Base-by-base conservation (phyloP, 2,888 invertebrate genomes). In the Netelia fuscicornis region DNA sequence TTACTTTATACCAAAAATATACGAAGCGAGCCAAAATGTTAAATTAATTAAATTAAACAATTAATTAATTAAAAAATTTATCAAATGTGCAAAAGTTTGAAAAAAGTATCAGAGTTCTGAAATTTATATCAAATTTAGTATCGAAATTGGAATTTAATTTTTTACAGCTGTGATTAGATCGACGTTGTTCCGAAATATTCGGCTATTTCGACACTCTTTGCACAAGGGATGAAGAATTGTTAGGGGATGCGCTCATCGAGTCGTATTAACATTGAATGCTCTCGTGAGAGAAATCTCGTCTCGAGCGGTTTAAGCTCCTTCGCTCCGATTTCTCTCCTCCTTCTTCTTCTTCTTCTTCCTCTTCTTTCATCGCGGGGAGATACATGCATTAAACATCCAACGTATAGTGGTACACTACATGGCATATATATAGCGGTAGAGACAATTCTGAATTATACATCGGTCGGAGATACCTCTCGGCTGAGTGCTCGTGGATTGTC, bases 361-460 rank as follows among this genome's bases (percentile, higher is more conserved):
- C 62, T 58, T 65, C 42, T 65, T 58, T 17, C 67, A 71, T 81
- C 76, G 76, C 56, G 44, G 62, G 30, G 70, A 23, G 84, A 83
- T 83, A 86, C 91, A 92, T 93, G 92, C 92, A 93, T 93, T 92
- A 93, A 93, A 93, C 92, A 93, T 92, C 88, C 86, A 85, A 89
- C 87, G 90, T 90, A 90, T 89, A 90, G 89, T 87, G 87, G 9
- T 70, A 44, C 23, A 52, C 44, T 2, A 11, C 13, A 11, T 20
- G 20, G 56, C 48, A 68, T 48, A 68, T 68, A 68, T 62, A 70
- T 37, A 71, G 44, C 58, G 25, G 48, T 20, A 65, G 54, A 78
- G 88, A 91, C 92, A 92, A 92, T 92, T 92, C 90, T 92, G 91
- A 92, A 92, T 92, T 92, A 92, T 91, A 92, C 92, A 92, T 91